These are phyloP conservation scores for Spodoptera littoralis DNA, from an alignment of 2,888 invertebrate genomes.

Conservation along the genomic window DNA sequence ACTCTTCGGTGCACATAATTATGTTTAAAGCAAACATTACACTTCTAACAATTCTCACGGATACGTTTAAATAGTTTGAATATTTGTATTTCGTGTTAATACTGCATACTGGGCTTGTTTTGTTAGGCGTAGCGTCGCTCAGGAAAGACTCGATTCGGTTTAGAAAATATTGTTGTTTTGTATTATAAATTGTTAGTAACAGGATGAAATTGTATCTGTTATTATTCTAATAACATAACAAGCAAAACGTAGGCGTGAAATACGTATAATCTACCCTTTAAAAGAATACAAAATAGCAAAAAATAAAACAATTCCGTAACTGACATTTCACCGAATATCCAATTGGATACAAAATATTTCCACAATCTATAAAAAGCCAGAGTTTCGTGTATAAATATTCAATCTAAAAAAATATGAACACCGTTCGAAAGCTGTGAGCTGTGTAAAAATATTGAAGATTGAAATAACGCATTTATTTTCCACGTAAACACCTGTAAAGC, in stretches of 20 bases:
- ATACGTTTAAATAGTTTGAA: conserved; percentile 19
- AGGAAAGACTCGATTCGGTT: too few relatives aligned
- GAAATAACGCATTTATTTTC: conserved; percentile 44
- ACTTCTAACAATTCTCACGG: conserved; percentile 59
- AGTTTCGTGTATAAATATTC: conserved; percentile 2
- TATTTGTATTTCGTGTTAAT: conserved; percentile 19
- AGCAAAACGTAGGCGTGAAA: too few relatives aligned
- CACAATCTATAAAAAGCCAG: conserved; percentile 14
- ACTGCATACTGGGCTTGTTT: not conserved
- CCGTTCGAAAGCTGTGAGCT: conserved; percentile 3
- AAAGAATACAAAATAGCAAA: too few relatives aligned
- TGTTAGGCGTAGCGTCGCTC: too few relatives aligned
- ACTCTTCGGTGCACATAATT: conserved; percentile 70
- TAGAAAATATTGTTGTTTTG: too few relatives aligned
- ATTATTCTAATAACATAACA: too few relatives aligned
- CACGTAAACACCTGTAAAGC: conserved; percentile 38
- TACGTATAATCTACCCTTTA: too few relatives aligned
- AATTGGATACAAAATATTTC: conserved; percentile 6
- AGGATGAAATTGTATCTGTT: too few relatives aligned
- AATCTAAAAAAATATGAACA: conserved; percentile 28
- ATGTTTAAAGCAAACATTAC: conserved; percentile 67
- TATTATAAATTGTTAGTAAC: too few relatives aligned
- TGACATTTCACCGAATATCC: not conserved
- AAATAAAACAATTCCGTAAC: conserved; percentile 1
- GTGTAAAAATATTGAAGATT: conserved; percentile 19